Evolutionary conservation across 2,797 vertebrate species (phyloP), one percentile per base, ranked within the genome.

Genomic region (Ptychobarbus kaznakovi): DNA sequence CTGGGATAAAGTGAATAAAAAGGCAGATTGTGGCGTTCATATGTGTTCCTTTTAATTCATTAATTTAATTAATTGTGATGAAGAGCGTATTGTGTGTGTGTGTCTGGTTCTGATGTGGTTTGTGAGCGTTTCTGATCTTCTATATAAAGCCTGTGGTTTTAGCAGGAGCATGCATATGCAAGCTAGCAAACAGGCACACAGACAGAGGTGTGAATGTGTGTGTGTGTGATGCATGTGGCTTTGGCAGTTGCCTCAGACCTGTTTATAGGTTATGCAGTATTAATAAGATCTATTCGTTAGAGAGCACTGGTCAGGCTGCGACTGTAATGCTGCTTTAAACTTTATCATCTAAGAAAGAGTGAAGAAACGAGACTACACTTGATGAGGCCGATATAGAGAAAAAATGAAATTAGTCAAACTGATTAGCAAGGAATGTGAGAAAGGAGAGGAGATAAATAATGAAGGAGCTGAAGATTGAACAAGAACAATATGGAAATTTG

Each of bases 261-360:
- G 12, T 28, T 85, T 83, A 86, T 66, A 85, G 72, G 63, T 69
- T 65, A 85, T 90, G 69, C 44, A 77, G 53, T 89, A 89, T 87
- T 89, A 78, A 89, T 87, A 58, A 83, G 82, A 72, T 61, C 42
- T 81, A 53, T 84, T 88, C 78, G 82, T 87, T 77, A 81, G 76
- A 86, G 74, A 46, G 32, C 42, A 53, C 70, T n/a, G 77, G 58
- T 38, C 25, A 77, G 74, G 40, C 46, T 49, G 35, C n/a, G 9
- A 28, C 56, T 66, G 49, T 73, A 86, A 82, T 80, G 53, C 74
- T 81, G 51, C 75, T 86, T 82, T 78, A 70, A 86, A 86, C 44
- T 88, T 75, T 87, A 88, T 68, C n/a, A 56, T 63, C 40, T 51
- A 25, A 25, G 11, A 74, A 22, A 22, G 18, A 76, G 61, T 58